These are phyloP conservation scores for Blennius ocellaris DNA, from an alignment of 2,113 vertebrate species.

Conservation along the genomic window DNA sequence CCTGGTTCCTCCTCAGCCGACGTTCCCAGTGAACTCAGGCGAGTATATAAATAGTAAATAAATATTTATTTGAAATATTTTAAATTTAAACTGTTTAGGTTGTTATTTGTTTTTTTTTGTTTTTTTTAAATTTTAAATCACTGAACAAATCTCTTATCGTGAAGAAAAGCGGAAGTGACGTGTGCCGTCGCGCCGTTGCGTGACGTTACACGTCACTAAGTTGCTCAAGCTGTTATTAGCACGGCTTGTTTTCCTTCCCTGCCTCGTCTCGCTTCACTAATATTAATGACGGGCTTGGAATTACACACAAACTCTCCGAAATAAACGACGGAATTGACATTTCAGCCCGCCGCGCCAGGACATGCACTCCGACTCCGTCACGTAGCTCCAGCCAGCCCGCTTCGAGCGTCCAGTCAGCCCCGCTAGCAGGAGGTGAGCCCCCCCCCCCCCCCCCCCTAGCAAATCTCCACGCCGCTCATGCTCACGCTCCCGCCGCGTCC, in stretches of 20 bases:
- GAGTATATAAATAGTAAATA: no score
- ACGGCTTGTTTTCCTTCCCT: slow-evolving; percentile 63
- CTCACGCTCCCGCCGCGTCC: slow-evolving; percentile 27
- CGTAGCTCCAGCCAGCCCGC: slow-evolving; percentile 14
- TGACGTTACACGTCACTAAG: slow-evolving; percentile 72
- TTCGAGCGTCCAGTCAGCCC: slow-evolving; percentile 2
- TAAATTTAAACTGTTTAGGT: no score
- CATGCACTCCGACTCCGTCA: slow-evolving; percentile 44
- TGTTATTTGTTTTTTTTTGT: no score
- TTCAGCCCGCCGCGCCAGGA: not conserved
- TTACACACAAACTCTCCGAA: not conserved
- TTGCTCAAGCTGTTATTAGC: slow-evolving; percentile 52
- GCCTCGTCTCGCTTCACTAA: not conserved
- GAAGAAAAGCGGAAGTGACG: slow-evolving; percentile 52
- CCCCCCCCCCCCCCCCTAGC: no score
- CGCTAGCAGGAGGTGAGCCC: slow-evolving; percentile 66
- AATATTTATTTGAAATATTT: no score
- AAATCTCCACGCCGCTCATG: slow-evolving; percentile 33
- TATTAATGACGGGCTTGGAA: not conserved
- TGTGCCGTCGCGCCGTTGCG: not conserved
- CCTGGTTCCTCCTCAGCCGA: no score
- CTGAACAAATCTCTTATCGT: slow-evolving; percentile 4
- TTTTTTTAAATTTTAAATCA: no score
- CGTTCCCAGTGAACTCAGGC: no score
- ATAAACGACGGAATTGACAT: not conserved